Conservation (phyloP, 2,888 invertebrate genomes). For the Heliconius ismenius region DNA sequence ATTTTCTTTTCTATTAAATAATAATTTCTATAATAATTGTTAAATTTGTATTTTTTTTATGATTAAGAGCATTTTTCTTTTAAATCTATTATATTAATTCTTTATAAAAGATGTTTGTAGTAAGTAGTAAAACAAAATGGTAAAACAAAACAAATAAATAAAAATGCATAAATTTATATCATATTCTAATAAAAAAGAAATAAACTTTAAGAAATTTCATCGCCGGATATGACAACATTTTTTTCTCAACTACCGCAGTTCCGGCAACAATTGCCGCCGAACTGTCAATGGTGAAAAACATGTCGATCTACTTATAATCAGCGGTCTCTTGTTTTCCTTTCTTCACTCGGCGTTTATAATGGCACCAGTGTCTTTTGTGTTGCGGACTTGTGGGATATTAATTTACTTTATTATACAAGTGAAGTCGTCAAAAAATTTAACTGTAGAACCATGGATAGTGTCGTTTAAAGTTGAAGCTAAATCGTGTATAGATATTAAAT, state of each 20-base stretch:
- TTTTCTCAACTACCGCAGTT: slow-evolving; percentile 61
- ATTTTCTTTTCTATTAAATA: too few species aligned
- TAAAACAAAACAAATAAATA: not conserved
- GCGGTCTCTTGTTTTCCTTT: slow-evolving; percentile 58
- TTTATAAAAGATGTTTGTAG: not conserved
- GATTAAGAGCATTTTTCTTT: not conserved
- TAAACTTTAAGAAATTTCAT: not conserved
- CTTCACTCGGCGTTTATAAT: slow-evolving; percentile 60
- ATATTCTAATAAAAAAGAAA: not conserved
- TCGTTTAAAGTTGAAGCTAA: slow-evolving; percentile 46
- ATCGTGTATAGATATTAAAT: slow-evolving; percentile 52
- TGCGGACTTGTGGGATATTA: slow-evolving; percentile 79
- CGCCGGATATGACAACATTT: slow-evolving; percentile 64
- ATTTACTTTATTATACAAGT: slow-evolving; percentile 50
- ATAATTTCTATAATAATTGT: too few species aligned
- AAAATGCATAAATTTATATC: not conserved
- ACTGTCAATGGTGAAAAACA: slow-evolving; percentile 69
- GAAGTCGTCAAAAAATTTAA: slow-evolving; percentile 31
- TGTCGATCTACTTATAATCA: slow-evolving; percentile 60
- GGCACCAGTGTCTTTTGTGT: slow-evolving; percentile 61
- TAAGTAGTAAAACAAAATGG: not conserved
- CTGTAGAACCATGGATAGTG: slow-evolving; percentile 47
- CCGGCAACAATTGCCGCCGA: slow-evolving; percentile 74
- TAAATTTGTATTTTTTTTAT: not conserved
- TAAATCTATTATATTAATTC: not conserved